Evolutionary conservation across 1,140 invertebrate genomes (phyloP).

Genomic region (Sesamia nonagrioides): DNA sequence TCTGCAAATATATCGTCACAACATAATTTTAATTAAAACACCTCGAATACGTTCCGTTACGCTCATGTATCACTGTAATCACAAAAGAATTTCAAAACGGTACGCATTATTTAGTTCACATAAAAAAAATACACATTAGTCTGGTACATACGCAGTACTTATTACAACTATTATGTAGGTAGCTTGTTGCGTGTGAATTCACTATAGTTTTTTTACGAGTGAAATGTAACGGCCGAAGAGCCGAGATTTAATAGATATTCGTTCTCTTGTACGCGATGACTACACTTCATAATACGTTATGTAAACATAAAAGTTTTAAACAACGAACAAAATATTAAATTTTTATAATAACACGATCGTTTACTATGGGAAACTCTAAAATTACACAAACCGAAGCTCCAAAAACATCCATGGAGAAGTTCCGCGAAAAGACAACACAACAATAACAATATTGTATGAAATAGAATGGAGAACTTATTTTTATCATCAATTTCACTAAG

Average conservation of each 20-base stretch:
- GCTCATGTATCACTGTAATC: not conserved
- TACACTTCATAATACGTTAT: not conserved
- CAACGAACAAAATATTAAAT: not conserved
- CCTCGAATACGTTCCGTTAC: not conserved
- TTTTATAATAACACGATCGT: not conserved
- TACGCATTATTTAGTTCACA: conserved; percentile 1
- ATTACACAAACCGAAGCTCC: too few species aligned
- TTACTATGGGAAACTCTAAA: not conserved
- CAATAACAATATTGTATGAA: not conserved
- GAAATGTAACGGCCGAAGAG: conserved; percentile 12
- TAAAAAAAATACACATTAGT: not conserved
- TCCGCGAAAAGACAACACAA: not conserved
- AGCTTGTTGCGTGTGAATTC: conserved; percentile 28
- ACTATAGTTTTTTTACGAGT: conserved; percentile 18
- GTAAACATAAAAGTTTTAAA: not conserved
- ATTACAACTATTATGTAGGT: conserved; percentile 27
- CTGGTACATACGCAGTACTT: not conserved
- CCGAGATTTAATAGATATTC: conserved; percentile 24
- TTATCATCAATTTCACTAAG: conserved; percentile 17
- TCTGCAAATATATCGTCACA: not conserved
- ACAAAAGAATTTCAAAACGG: conserved; percentile 12
- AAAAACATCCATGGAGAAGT: not conserved
- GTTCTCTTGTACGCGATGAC: conserved; percentile 1
- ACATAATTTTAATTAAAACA: conserved; percentile 6
- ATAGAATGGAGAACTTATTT: too few species aligned